Evolutionary conservation across 1,140 invertebrate species (phyloP), one percentile per base, ranked within the genome.

Genomic region (Thaumatotibia leucotreta): DNA sequence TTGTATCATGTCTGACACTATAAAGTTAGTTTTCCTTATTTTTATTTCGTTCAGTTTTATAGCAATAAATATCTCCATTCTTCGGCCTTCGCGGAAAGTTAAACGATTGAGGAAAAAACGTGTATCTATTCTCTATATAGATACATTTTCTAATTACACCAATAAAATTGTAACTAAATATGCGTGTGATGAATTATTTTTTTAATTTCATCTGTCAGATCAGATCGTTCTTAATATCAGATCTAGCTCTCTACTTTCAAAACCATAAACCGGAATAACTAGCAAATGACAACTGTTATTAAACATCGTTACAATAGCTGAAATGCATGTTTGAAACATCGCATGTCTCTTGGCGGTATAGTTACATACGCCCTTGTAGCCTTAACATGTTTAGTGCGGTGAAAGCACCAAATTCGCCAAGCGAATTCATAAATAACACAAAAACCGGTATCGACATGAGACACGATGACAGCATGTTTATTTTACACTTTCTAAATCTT

Each of bases 201-300:
- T 54, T 22, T 54, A 54, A 58, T 58, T 11, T 58, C 14, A 14
- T 58, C 20, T 17, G 39, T 29, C 52, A 58, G 52, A 58, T 58
- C 24, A n/a, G n/a, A n/a, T 29, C 17, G 1, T 58, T 29, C 5
- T 5, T 58, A 29, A 17, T 58, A 58, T 58, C 52, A 58, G 52
- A 58, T 58, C 24, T 35, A 14, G 58, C 71, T 75, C 66, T 74
- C 72, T 23, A 77, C 83, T 87, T 87, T 87, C 84, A 70, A 84
- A 84, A 84, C 67, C 72, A 65, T 67, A 72, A 76, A 79, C 80
- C 74, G 77, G 73, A 74, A 75, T 79, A 68, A 75, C 73, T 68
- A 63, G 35, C 76, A 52, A 72, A 68, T 75, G 71, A 77, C 69
- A 70, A 64, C 64, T 70, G 71, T 79, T 72, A 70, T 79, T 73